Evolutionary conservation across 2,113 vertebrate genomes (phyloP), one percentile per base, ranked within the genome.

Genomic region (Otocyon megalotis): DNA sequence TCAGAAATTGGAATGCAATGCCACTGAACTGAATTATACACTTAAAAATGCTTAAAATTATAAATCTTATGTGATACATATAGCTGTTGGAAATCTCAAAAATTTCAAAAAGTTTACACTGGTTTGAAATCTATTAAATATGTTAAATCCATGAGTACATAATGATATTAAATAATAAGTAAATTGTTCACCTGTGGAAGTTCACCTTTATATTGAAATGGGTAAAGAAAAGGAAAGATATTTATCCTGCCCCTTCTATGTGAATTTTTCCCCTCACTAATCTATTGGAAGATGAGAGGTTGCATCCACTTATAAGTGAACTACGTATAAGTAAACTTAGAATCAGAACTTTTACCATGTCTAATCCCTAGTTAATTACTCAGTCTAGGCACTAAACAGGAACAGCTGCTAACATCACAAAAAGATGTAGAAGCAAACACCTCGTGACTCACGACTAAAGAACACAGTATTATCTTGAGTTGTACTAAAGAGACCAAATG

Each of bases 301-400:
- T 85, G 1, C 26, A 58, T 67, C 30, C 88, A n/a, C 50, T 94
- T 79, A 48, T 79, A 88, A 92, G 30, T 32, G 13, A 80, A 80
- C 12, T 62, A 80, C 17, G 53, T 81, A 81, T 62, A 81, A 76
- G 16, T 26, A 26, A 69, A 15, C 72, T 71, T 28, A 56, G 1
- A 80, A 79, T 88, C 32, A 50, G 19, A 90, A n/a, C 28, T 90
- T 96, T 77, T 48, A 89, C 54, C 30, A 72, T 80, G 65, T 89
- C 83, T 14, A 63, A 48, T 77, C 1, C 24, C 20, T 84, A 77
- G 32, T 62, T 26, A n/a, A 94, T 88, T 67, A 85, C 15, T 58
- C 22, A 0, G 48, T 14, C 19, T 65, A 93, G 24, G 24, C 50
- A 96, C 50, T 94, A 19, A 74, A 20, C 53, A 60, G n/a, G 24